A percentile compares a stretch with the other conserved stretches of the same genome.
Conservation (phyloP, 1,140 invertebrate genomes). For the Belonocnema kinseyi region DNA sequence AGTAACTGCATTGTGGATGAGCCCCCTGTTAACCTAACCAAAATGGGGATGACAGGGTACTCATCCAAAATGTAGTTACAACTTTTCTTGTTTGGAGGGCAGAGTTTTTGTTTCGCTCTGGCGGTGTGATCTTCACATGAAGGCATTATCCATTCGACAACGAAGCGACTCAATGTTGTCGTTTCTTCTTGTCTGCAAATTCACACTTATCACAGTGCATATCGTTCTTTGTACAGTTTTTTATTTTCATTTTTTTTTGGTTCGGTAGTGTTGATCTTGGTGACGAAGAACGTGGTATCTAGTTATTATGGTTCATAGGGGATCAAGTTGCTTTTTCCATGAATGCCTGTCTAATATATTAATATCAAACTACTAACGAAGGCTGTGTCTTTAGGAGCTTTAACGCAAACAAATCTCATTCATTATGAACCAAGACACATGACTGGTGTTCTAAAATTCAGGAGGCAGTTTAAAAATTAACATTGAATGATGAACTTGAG, state of each 20-base stretch:
- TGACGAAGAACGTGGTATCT: slow-evolving; percentile 16
- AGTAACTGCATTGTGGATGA: too few relatives aligned
- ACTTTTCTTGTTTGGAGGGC: too few relatives aligned
- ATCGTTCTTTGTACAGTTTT: neutral
- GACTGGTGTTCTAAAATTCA: neutral
- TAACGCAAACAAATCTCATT: neutral
- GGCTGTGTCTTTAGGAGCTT: neutral
- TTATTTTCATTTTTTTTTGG: neutral
- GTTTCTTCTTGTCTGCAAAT: neutral
- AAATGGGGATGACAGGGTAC: too few relatives aligned
- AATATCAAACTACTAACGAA: slow-evolving; percentile 10
- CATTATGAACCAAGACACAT: neutral
- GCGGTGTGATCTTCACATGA: slow-evolving; percentile 40
- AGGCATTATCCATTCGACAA: slow-evolving; percentile 1
- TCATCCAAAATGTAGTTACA: too few relatives aligned
- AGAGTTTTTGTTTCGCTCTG: slow-evolving; percentile 32
- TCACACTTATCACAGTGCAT: neutral
- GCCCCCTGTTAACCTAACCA: too few relatives aligned
- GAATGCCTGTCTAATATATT: neutral
- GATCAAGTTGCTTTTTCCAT: neutral
- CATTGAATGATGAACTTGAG: slow-evolving; percentile 24
- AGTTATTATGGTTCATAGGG: neutral
- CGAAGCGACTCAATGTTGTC: neutral
- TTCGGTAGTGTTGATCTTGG: neutral
- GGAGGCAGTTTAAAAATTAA: slow-evolving; percentile 12